Percentiles rank a stretch among this genome's conserved stretches.
Conservation (phyloP, 2,888 invertebrate genomes). For the Pterostichus madidus region DNA sequence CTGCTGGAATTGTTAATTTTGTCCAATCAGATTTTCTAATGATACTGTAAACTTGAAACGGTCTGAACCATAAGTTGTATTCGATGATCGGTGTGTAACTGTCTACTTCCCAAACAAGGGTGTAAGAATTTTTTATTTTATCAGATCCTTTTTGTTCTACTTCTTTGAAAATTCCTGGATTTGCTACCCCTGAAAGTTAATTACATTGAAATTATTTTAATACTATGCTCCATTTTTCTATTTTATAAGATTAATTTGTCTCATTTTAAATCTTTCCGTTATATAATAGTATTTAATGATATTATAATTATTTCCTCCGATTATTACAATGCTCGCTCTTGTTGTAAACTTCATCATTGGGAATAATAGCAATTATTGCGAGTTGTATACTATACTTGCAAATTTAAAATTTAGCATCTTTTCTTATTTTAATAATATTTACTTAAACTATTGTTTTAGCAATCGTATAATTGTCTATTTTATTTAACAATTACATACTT, state of each 20-base stretch:
- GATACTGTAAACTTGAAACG: constrained; percentile 78
- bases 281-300: too few species aligned
- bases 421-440: too few species aligned
- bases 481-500: too few species aligned
- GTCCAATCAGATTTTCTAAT: constrained; percentile 82
- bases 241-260: constrained; percentile 37
- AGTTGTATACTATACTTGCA: too few species aligned
- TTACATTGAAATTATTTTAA: constrained; percentile 18
- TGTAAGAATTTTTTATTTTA: constrained; percentile 80
- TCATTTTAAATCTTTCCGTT: too few species aligned
- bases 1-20: constrained; percentile 85
- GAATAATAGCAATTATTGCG: too few species aligned
- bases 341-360: too few species aligned
- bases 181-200: constrained; percentile 81
- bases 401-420: too few species aligned
- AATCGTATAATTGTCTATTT: too few species aligned
- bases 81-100: constrained; percentile 90
- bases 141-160: constrained; percentile 77
- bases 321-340: too few species aligned
- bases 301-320: too few species aligned
- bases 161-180: constrained; percentile 84
- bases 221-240: neutral
- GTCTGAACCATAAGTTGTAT: constrained; percentile 82
- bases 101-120: constrained; percentile 91
- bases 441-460: too few species aligned